Percentiles rank a stretch among this genome's conserved stretches.
phyloP scores from a whole-genome alignment of 2,797 vertebrate genomes.

The Nothura maculosa region DNA sequence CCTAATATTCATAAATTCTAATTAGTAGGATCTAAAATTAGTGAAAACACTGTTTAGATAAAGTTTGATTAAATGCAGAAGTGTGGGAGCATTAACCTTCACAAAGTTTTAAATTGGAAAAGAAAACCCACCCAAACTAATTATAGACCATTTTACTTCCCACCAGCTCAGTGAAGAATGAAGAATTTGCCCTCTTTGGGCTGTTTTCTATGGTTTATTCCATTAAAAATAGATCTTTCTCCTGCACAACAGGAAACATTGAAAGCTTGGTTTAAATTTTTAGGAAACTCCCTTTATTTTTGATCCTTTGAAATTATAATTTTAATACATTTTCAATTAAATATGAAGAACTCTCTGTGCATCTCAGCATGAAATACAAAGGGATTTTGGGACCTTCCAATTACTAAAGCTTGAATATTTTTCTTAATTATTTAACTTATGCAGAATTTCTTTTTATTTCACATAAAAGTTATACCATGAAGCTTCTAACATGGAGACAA shows the following conservation, averaged over 20 bases:
- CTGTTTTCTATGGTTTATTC: conserved; percentile 54
- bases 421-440: conserved; percentile 65
- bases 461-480: conserved; percentile 26
- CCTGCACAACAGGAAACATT: conserved; percentile 65
- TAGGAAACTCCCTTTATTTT: conserved; percentile 70
- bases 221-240: conserved; percentile 69
- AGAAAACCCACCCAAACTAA: conserved; percentile 62
- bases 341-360: conserved; percentile 57
- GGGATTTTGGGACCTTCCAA: conserved; percentile 61
- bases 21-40: conserved; percentile 54
- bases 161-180: conserved; percentile 55
- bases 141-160: conserved; percentile 62
- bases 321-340: conserved; percentile 75
- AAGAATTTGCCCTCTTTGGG: conserved; percentile 66
- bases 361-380: conserved; percentile 67
- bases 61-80: conserved; percentile 59
- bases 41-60: conserved; percentile 36
- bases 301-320: conserved; percentile 69
- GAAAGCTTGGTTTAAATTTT: conserved; percentile 69
- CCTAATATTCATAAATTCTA: conserved; percentile 57
- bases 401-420: conserved; percentile 53
- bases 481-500: background rate
- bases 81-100: conserved; percentile 55
- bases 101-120: conserved; percentile 64
- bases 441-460: conserved; percentile 35